Conservation (phyloP, 2,113 vertebrate species). For the Chlorodrepanis virens region DNA sequence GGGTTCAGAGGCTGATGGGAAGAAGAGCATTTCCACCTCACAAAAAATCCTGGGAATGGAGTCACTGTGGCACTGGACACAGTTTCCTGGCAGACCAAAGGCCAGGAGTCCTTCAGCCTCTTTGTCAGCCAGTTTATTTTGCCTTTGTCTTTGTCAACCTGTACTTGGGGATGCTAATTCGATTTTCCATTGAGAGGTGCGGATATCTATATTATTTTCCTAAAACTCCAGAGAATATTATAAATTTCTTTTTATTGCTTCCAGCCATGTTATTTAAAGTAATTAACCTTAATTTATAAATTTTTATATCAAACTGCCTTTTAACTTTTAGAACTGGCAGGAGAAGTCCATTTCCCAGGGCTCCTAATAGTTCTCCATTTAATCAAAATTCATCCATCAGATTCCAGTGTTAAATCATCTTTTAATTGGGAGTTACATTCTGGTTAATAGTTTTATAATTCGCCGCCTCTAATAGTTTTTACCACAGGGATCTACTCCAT, state of each 20-base stretch:
- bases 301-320: conserved; percentile 95
- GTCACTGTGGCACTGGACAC: background rate
- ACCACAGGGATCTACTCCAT: conserved; percentile 97
- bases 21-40: background rate
- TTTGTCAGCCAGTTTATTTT: conserved; percentile 35
- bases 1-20: background rate
- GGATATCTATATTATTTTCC: conserved; percentile 79
- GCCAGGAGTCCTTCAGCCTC: background rate
- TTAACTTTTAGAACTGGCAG: conserved; percentile 88
- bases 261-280: conserved; percentile 97
- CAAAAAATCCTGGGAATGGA: background rate
- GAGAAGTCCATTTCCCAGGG: conserved; percentile 89
- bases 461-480: conserved; percentile 93
- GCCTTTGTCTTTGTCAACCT: conserved; percentile 60
- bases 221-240: conserved; percentile 86
- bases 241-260: conserved; percentile 84
- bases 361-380: conserved; percentile 98
- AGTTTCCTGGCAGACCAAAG: background rate
- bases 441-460: conserved; percentile 99
- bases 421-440: conserved; percentile 99
- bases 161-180: conserved; percentile 42
- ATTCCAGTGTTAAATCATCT: conserved; percentile 99
- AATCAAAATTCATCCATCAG: conserved; percentile 99
- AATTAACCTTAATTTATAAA: conserved; percentile 99
- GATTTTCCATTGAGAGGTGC: conserved; percentile 65